Evolutionary conservation across 23 tunicate genomes (phyloP), one percentile per base, ranked within the genome.

Genomic region (Botrylloides violaceus): DNA sequence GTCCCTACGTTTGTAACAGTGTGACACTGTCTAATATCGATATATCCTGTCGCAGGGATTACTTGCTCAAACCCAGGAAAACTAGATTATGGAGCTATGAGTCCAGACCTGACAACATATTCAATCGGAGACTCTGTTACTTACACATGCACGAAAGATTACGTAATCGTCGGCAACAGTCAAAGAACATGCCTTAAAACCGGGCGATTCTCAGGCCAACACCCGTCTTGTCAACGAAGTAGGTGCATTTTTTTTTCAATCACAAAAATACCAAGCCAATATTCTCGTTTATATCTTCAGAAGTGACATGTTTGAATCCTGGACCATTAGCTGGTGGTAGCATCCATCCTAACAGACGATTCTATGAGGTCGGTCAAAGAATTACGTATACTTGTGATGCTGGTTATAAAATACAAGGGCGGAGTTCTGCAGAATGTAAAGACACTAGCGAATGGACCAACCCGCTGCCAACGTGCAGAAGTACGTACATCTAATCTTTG

Each of bases 171-270:
- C 26, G 81, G 81, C 7, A 39, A 27, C n/a, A 26, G 47, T 18
- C 20, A 35, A 47, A 22, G 55, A 0, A 34, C 4, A 4, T 77
- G 81, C 64, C 18, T 19, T 3, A 25, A 77, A 24, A 60, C 33
- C 12, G 49, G 56, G 18, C 9, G 24, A 20, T 65, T 65, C 20
- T 65, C 72, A 31, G 49, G 39, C 32, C 65, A 49, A 19, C 27
- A 27, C 26, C 81, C 81, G 4, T 23, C 39, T 30, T 77, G 81
- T 55, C 50, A 77, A 77, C 39, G 81, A 32, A 27, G 59, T 60
- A 28, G 3, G 70, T 15, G 3, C 23, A 63, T 6, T 9, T 23
- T 58, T 58, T 58, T 58, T 47, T 47, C 12, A 47, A 47, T 12
- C 23, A 58, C n/a, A n/a, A n/a, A n/a, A n/a, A n/a, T n/a, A n/a